Evolutionary conservation across 2,113 vertebrate species (phyloP).

Genomic region (Mesocricetus auratus): DNA sequence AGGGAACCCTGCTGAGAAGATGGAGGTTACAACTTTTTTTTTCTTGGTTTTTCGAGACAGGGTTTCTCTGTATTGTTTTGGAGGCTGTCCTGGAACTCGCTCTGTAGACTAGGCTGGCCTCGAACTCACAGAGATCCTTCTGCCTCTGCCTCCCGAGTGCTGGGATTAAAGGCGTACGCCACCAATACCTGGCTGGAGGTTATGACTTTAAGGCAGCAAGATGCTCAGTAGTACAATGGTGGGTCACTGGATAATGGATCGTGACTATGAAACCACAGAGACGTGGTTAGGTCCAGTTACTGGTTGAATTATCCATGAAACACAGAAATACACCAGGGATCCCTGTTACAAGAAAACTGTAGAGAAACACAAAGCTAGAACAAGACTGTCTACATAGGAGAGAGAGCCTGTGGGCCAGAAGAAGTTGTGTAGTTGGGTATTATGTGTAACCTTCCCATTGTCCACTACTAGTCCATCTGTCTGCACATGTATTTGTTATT

Average conservation of each 20-base stretch:
- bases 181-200: too few relatives aligned
- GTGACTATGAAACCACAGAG: neutral
- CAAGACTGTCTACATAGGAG: neutral
- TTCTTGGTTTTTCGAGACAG: too few relatives aligned
- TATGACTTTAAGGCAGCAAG: neutral
- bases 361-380: neutral
- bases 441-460: neutral
- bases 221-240: neutral
- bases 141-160: too few relatives aligned
- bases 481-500: neutral
- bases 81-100: too few relatives aligned
- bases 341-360: neutral
- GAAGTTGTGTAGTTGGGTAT: neutral
- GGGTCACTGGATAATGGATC: neutral
- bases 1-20: neutral
- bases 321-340: neutral
- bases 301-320: neutral
- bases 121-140: too few relatives aligned
- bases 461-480: too few relatives aligned
- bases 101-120: too few relatives aligned
- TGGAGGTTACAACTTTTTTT: too few relatives aligned
- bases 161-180: too few relatives aligned
- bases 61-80: too few relatives aligned
- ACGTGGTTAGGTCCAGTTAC: neutral
- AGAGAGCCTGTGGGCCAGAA: too few relatives aligned